Percentiles rank a stretch among this genome's conserved stretches.
phyloP scores from a whole-genome alignment of 2,113 vertebrate genomes.

The Antechinus flavipes region DNA sequence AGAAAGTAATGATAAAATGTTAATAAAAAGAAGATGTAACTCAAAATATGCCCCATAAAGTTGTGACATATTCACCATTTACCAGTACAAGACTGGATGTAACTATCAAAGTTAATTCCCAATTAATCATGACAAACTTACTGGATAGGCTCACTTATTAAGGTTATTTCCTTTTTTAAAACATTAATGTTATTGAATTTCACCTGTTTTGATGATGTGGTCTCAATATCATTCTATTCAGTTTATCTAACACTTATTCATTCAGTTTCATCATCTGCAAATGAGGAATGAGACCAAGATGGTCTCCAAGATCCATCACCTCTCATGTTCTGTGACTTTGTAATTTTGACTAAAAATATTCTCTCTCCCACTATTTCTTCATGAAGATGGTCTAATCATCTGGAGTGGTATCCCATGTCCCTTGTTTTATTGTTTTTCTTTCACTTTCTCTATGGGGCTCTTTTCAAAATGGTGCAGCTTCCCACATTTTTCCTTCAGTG shows the following conservation, averaged over 20 bases:
- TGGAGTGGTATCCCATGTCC: neutral
- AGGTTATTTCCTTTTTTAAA: constrained; percentile 45
- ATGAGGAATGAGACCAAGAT: neutral
- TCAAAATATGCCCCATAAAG: neutral
- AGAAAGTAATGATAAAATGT: neutral
- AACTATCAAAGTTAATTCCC: neutral
- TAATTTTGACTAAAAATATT: neutral
- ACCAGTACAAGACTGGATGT: neutral
- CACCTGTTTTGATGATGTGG: constrained; percentile 23
- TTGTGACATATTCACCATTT: neutral
- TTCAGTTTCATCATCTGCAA: neutral
- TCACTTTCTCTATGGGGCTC: constrained; percentile 35
- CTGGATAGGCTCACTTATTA: neutral
- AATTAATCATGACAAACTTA: constrained; percentile 30
- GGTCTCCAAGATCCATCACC: neutral
- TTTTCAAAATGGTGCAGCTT: constrained; percentile 34
- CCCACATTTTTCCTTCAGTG: constrained; percentile 23
- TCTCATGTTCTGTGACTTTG: neutral
- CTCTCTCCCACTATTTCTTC: constrained; percentile 14
- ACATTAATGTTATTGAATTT: constrained; percentile 27
- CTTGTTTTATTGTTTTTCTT: neutral
- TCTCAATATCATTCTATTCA: constrained; percentile 36
- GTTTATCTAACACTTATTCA: constrained; percentile 36
- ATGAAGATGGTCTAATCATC: constrained; percentile 44
- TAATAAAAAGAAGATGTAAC: neutral